Percentiles rank a stretch among this genome's conserved stretches.
Conservation (phyloP, 2,797 vertebrate genomes). For the Lagorchestes hirsutus region DNA sequence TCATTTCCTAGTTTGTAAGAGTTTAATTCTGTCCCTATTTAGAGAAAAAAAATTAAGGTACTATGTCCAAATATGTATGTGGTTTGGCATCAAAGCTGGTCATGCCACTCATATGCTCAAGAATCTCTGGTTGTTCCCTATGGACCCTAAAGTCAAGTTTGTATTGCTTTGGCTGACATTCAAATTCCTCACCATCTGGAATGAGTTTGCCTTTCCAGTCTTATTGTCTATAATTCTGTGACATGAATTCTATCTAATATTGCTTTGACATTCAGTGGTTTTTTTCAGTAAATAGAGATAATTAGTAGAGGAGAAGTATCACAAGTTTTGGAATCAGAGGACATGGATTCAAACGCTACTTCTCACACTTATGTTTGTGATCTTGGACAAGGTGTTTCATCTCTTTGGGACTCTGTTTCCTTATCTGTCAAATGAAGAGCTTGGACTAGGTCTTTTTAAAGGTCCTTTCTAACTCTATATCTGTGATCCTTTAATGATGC, state of each 20-base stretch:
- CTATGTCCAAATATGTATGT: neutral
- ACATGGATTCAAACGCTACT: neutral
- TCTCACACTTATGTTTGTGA: neutral
- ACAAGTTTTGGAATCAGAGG: neutral
- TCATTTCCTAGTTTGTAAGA: neutral
- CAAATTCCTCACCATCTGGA: neutral
- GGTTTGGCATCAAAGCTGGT: neutral
- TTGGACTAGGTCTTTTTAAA: neutral
- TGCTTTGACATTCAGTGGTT: neutral
- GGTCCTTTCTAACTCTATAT: neutral
- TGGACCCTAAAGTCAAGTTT: neutral
- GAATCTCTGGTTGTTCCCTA: neutral
- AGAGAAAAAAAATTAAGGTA: neutral
- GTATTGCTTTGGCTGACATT: neutral
- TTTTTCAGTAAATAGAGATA: neutral
- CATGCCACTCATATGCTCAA: neutral
- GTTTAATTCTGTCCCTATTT: neutral
- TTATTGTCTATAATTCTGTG: neutral
- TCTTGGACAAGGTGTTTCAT: neutral
- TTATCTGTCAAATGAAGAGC: neutral
- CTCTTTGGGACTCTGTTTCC: neutral
- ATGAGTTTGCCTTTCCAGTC: neutral
- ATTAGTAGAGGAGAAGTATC: neutral
- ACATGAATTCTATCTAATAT: neutral
- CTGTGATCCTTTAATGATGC: neutral